A percentile compares a stretch with the other conserved stretches of the same genome.
Conservation (phyloP, 2,888 invertebrate genomes). For the Drosophila rellima region DNA sequence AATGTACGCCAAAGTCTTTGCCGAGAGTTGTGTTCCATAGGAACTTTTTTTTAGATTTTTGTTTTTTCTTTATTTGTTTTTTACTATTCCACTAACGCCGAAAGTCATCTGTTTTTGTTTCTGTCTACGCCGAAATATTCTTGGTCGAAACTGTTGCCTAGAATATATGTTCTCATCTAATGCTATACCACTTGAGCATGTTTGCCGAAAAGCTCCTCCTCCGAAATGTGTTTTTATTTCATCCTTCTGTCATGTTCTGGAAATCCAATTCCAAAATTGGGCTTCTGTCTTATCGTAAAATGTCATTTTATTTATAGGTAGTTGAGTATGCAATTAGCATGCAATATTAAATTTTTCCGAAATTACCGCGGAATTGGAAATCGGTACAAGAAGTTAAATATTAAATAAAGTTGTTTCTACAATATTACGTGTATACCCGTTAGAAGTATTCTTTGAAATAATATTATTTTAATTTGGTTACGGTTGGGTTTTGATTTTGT, state of each 20-base stretch:
- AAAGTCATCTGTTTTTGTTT: conserved; percentile 60
- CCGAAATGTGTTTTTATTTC: conserved; percentile 44
- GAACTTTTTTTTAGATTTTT: conserved; percentile 33
- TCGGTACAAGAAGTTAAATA: conserved; percentile 25
- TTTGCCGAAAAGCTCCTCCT: conserved; percentile 57
- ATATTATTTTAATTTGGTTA: conserved; percentile 8
- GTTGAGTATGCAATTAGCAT: conserved; percentile 20
- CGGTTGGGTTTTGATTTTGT: conserved; percentile 18
- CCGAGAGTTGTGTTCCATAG: conserved; percentile 60
- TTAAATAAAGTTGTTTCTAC: conserved; percentile 38
- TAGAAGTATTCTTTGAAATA: conserved; percentile 45
- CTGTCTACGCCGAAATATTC: conserved; percentile 70
- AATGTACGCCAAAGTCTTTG: conserved; percentile 77
- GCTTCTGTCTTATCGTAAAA: background rate
- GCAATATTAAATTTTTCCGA: conserved; percentile 14
- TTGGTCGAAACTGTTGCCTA: conserved; percentile 64
- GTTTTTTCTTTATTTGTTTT: conserved; percentile 31
- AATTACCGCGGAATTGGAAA: conserved; percentile 39
- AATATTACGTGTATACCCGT: conserved; percentile 45
- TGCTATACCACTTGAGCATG: conserved; percentile 56
- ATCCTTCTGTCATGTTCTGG: conserved; percentile 21
- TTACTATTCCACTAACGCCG: conserved; percentile 62
- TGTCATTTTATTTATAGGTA: background rate
- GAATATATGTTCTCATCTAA: conserved; percentile 41
- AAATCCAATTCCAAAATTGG: conserved; percentile 24